A percentile compares a stretch with the other conserved stretches of the same genome.
Conservation (phyloP, 2,113 vertebrate species). For the Nestor notabilis region DNA sequence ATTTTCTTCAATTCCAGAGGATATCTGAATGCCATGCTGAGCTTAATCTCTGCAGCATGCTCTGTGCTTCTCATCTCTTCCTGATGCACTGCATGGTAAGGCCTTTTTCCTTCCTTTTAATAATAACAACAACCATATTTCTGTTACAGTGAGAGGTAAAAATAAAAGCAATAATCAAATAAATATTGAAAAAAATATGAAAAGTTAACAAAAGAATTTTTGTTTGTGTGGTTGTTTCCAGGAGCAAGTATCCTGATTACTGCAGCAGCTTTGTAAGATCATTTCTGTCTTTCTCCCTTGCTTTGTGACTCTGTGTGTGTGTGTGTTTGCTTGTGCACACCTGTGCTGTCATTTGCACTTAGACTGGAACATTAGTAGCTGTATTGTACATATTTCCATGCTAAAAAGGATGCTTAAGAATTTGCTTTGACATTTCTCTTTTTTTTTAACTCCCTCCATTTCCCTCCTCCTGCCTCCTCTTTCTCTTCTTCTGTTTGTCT, state of each 20-base stretch:
- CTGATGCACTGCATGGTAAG: slow-evolving; percentile 96
- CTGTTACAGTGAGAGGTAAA: neutral
- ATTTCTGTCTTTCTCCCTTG: slow-evolving; percentile 15
- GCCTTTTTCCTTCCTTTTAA: slow-evolving; percentile 54
- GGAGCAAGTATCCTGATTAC: slow-evolving; percentile 24
- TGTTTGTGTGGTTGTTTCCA: neutral
- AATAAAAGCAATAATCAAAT: neutral
- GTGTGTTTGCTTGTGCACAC: neutral
- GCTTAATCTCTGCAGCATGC: slow-evolving; percentile 83
- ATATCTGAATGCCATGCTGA: slow-evolving; percentile 77
- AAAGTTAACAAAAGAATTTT: neutral
- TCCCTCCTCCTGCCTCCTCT: neutral
- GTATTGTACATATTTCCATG: neutral
- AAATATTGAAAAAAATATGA: neutral
- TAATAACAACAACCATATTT: slow-evolving; percentile 27
- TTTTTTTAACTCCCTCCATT: neutral
- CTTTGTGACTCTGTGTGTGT: neutral
- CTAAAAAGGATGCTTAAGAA: neutral
- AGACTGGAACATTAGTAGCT: neutral
- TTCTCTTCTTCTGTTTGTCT: neutral
- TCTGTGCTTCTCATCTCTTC: slow-evolving; percentile 87
- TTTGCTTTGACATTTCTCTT: neutral
- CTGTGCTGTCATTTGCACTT: neutral
- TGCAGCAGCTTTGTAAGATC: slow-evolving; percentile 49
- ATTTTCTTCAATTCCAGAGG: slow-evolving; percentile 66